A percentile compares a stretch with the other conserved stretches of the same genome.
phyloP scores from a whole-genome alignment of 1,140 invertebrate species.

The Anagrus nilaparvatae region DNA sequence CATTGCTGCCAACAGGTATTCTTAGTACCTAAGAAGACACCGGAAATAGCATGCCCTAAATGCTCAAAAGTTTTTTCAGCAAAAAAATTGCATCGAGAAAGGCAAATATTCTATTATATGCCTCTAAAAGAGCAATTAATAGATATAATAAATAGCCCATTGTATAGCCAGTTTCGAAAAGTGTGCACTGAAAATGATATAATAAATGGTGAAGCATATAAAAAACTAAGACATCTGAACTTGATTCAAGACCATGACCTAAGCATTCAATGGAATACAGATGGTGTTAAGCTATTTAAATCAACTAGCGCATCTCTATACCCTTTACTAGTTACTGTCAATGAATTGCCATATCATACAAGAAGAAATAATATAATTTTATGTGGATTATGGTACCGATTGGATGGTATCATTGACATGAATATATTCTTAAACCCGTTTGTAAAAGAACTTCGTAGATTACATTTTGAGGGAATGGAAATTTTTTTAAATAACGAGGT shows the following conservation, averaged over 20 bases:
- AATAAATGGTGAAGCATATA: not conserved
- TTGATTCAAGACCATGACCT: not conserved
- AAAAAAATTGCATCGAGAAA: too few relatives aligned
- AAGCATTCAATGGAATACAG: not conserved
- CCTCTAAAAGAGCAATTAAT: too few relatives aligned
- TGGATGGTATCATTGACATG: not conserved
- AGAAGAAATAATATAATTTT: conserved; percentile 17
- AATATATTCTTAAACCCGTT: not conserved
- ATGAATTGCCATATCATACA: conserved; percentile 13
- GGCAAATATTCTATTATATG: too few relatives aligned
- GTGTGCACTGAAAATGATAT: not conserved
- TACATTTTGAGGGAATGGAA: not conserved
- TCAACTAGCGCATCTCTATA: conserved; percentile 12
- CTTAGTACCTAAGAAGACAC: too few relatives aligned
- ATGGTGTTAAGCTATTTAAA: not conserved
- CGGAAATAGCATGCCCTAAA: too few relatives aligned
- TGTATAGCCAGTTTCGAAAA: too few relatives aligned
- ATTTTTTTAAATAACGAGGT: too few relatives aligned
- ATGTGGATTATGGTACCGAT: conserved; percentile 13
- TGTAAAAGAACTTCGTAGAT: not conserved
- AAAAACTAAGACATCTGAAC: not conserved
- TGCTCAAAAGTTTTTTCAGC: too few relatives aligned
- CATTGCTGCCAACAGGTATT: too few relatives aligned
- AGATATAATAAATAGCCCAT: too few relatives aligned
- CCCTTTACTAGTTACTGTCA: conserved; percentile 12